phyloP scores from a whole-genome alignment of 2,797 vertebrate genomes.

The Cottoperca gobio region DNA sequence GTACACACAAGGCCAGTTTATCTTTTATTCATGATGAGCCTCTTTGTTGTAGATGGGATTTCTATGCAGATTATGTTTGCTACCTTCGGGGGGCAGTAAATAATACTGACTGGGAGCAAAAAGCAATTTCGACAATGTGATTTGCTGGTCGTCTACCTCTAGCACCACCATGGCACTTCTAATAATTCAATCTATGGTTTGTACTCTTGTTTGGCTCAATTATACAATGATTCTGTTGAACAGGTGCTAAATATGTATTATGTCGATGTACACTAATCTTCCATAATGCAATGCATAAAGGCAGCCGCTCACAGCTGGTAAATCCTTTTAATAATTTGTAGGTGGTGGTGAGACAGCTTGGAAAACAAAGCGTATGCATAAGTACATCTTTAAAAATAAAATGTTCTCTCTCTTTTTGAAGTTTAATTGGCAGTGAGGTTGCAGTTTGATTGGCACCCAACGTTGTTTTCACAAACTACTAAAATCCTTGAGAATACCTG shows the following conservation, averaged over 20 bases:
- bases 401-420: neutral
- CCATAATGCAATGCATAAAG: neutral
- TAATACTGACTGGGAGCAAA: conserved; percentile 34
- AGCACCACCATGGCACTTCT: neutral
- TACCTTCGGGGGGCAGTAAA: conserved; percentile 49
- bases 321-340: neutral
- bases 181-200: conserved; percentile 6
- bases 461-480: neutral
- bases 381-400: neutral
- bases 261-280: neutral
- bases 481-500: neutral
- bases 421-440: neutral
- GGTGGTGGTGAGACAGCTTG: neutral
- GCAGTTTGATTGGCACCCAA: neutral
- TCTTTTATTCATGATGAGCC: conserved; percentile 67
- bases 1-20: conserved; percentile 13
- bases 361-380: neutral
- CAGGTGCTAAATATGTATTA: neutral
- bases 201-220: neutral
- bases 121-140: conserved; percentile 45
- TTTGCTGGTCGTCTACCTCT: conserved; percentile 18
- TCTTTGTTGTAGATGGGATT: conserved; percentile 32
- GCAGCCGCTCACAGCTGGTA: neutral
- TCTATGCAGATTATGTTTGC: conserved; percentile 65
- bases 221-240: conserved; percentile 1